These are phyloP conservation scores for Mythimna ferrago DNA, from an alignment of 2,888 invertebrate genomes.

Conservation along the genomic window DNA sequence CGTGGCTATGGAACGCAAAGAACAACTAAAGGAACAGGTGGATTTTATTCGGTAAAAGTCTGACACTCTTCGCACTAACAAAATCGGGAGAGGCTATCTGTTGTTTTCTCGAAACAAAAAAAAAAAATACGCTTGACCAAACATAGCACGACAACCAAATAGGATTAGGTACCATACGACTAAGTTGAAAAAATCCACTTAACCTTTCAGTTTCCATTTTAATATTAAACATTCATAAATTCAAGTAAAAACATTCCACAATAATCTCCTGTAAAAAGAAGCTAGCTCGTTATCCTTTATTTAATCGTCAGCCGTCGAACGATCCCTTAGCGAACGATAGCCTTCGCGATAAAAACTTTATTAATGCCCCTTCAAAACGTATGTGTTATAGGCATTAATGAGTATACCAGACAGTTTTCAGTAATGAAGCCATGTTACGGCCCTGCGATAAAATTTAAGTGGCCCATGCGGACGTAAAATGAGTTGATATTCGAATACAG, in stretches of 20 bases:
- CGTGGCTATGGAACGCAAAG: too few species aligned
- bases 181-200: not conserved
- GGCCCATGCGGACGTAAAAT: conserved; percentile 69
- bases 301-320: conserved; percentile 52
- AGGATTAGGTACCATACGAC: too few species aligned
- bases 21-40: too few species aligned
- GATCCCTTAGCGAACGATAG: conserved; percentile 50
- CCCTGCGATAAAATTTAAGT: conserved; percentile 76
- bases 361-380: conserved; percentile 53
- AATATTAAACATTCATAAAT: conserved; percentile 28
- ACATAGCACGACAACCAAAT: not conserved
- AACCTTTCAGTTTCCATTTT: not conserved
- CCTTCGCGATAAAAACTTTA: conserved; percentile 63
- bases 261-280: conserved; percentile 27
- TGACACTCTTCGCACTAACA: too few species aligned
- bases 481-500: conserved; percentile 59
- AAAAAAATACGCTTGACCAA: not conserved
- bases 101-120: too few species aligned
- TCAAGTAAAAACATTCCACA: conserved; percentile 27
- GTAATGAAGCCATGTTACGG: conserved; percentile 74
- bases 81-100: too few species aligned
- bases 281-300: conserved; percentile 41
- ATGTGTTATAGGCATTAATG: conserved; percentile 66
- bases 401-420: conserved; percentile 66
- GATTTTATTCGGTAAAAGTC: too few species aligned